These are phyloP conservation scores for Dissostichus mawsoni DNA, from an alignment of 2,113 vertebrate species.

Conservation along the genomic window DNA sequence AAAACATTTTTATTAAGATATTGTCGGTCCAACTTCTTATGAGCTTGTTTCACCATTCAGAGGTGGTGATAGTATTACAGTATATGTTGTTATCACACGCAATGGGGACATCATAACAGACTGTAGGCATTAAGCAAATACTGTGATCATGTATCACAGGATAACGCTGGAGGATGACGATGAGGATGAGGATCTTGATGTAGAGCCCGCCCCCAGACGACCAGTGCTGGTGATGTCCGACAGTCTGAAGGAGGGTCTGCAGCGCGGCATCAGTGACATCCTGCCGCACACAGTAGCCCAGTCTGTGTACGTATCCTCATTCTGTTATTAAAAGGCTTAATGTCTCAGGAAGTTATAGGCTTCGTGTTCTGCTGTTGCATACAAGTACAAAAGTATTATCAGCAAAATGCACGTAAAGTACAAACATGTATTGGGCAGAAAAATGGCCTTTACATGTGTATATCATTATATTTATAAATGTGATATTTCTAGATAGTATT, in stretches of 20 bases:
- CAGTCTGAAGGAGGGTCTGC: slow-evolving; percentile 85
- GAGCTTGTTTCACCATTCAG: not conserved
- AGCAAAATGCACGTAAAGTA: too few relatives aligned
- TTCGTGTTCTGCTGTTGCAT: not conserved
- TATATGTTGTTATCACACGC: not conserved
- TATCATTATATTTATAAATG: too few relatives aligned
- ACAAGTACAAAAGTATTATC: too few relatives aligned
- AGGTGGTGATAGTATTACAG: not conserved
- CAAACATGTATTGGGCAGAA: too few relatives aligned
- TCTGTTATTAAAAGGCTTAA: not conserved
- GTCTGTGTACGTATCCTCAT: slow-evolving; percentile 81
- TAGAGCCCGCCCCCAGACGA: slow-evolving; percentile 77
- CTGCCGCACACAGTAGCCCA: slow-evolving; percentile 85
- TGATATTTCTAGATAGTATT: too few relatives aligned
- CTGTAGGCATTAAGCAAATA: too few relatives aligned
- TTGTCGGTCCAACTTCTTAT: too few relatives aligned
- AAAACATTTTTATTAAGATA: too few relatives aligned
- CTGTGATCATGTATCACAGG: slow-evolving; percentile 62
- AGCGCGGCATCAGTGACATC: slow-evolving; percentile 84
- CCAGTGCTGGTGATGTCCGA: slow-evolving; percentile 86
- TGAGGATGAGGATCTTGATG: slow-evolving; percentile 83
- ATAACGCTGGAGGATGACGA: slow-evolving; percentile 86
- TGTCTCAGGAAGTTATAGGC: not conserved
- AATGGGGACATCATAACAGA: not conserved
- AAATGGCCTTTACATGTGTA: too few relatives aligned